Evolutionary conservation across 2,113 vertebrate genomes (phyloP), one percentile per base, ranked within the genome.

Genomic region (Corythaixoides concolor): DNA sequence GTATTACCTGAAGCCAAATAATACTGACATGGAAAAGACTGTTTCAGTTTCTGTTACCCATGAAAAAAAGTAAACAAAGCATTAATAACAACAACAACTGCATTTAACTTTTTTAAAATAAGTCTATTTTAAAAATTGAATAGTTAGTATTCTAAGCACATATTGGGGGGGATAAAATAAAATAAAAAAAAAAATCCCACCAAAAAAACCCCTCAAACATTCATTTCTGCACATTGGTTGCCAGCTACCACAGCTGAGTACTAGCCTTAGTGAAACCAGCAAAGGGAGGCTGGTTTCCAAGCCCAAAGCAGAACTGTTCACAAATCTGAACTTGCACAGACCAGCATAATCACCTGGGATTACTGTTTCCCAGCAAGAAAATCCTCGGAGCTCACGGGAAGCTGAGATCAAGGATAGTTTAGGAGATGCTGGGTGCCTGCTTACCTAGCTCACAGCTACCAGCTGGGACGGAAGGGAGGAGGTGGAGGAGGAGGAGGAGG

Each of bases 361-460:
- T 96, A 92, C 73, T 70, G 94, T 9, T 79, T 79, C 37, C 41
- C 79, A 77, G 74, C 47, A 92, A 50, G 47, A 92, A 97, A 92
- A 94, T 90, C 91, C 82, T 28, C 22, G 6, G 74, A 55, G 60
- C 63, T 92, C 91, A 84, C 47, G 66, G 55, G 84, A 92, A 77
- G 66, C 79, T 5, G 24, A 73, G 76, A 90, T 88, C 90, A 64
- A 47, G 79, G 62, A 10, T 23, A 60, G 50, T 43, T 47, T 32
- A 35, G 67, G 28, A 82, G 39, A 62, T 49, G 67, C 49, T 67
- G 69, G 66, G 39, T 33, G 55, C 53, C 60, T 30, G 56, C 73
- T 67, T 72, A 62, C 35, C 35, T 47, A 88, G 59, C 73, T 66
- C 67, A 58, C 37, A 28, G 33, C 69, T 30, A 85, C 55, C 11